Evolutionary conservation across 2,888 invertebrate species (phyloP).

Genomic region (Eucriotettix oculatus): DNA sequence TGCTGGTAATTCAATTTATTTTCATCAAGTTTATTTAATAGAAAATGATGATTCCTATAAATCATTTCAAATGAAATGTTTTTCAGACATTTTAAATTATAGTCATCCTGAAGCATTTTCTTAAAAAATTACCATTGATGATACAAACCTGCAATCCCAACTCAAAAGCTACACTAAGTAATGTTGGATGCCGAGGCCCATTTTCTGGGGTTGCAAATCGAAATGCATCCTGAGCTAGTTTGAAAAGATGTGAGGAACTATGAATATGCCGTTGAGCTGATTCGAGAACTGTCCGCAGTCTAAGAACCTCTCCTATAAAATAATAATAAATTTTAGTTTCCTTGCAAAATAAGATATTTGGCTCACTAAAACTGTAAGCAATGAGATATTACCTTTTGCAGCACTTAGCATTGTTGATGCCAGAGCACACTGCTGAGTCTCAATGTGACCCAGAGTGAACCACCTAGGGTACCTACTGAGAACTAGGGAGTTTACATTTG

Average conservation of each 20-base stretch:
- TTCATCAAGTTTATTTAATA: too few relatives aligned
- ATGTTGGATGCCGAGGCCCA: slow-evolving; percentile 56
- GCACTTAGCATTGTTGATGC: slow-evolving; percentile 60
- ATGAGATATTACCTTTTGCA: slow-evolving; percentile 37
- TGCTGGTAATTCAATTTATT: too few relatives aligned
- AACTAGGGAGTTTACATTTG: slow-evolving; percentile 32
- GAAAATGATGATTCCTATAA: too few relatives aligned
- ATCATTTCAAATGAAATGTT: too few relatives aligned
- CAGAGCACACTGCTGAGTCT: slow-evolving; percentile 62
- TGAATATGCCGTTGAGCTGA: slow-evolving; percentile 69
- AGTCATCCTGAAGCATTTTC: too few relatives aligned
- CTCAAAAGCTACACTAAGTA: slow-evolving; percentile 67
- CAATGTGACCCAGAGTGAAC: slow-evolving; percentile 67
- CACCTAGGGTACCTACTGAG: slow-evolving; percentile 49
- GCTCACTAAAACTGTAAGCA: background rate
- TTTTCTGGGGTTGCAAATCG: slow-evolving; percentile 66
- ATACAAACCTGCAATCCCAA: slow-evolving; percentile 50
- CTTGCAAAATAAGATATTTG: background rate
- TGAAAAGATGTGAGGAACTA: slow-evolving; percentile 68
- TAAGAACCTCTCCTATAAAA: slow-evolving; percentile 41
- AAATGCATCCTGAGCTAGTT: slow-evolving; percentile 70
- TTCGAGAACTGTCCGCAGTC: slow-evolving; percentile 56
- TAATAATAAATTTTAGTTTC: background rate
- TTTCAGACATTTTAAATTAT: too few relatives aligned
- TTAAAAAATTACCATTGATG: background rate